Percentiles rank a stretch among this genome's conserved stretches.
These are phyloP conservation scores for Pasiphila rectangulata DNA, from an alignment of 2,888 invertebrate genomes.

Conservation along the genomic window DNA sequence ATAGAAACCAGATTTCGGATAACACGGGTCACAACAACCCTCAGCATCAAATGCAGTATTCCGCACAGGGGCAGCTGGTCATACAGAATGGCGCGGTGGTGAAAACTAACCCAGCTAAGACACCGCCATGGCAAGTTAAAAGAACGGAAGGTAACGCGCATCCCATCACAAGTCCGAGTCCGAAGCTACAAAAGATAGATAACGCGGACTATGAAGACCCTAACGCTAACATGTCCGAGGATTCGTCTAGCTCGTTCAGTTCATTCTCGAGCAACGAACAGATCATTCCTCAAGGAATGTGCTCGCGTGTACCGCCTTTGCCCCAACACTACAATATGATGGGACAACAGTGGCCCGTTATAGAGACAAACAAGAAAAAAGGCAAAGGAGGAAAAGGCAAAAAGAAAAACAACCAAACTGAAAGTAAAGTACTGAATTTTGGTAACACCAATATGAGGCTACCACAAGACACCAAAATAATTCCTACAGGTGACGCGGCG, in stretches of 20 bases:
- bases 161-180: constrained; percentile 57
- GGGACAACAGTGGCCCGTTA: constrained; percentile 67
- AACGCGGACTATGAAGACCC: constrained; percentile 62
- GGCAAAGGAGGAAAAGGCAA: constrained; percentile 81
- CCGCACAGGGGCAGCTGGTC: constrained; percentile 66
- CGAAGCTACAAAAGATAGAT: constrained; percentile 62
- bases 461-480: constrained; percentile 61
- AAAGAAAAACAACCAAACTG: constrained; percentile 64
- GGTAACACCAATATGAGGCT: constrained; percentile 61
- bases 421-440: constrained; percentile 55
- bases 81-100: constrained; percentile 75
- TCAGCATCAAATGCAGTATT: constrained; percentile 55
- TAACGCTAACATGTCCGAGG: constrained; percentile 60
- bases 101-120: constrained; percentile 75
- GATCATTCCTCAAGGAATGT: constrained; percentile 73
- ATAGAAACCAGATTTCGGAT: constrained; percentile 61
- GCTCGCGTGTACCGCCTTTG: constrained; percentile 86
- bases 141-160: constrained; percentile 54
- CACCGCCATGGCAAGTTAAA: constrained; percentile 83
- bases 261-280: constrained; percentile 61
- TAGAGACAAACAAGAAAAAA: constrained; percentile 74
- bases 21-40: constrained; percentile 57
- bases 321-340: constrained; percentile 83
- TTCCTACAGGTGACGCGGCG: constrained; percentile 69
- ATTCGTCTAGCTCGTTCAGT: constrained; percentile 56